Percentiles rank a stretch among this genome's conserved stretches.
Evolutionary conservation across 1,140 invertebrate genomes (phyloP).

Genomic region (Globodera ellingtonae): DNA sequence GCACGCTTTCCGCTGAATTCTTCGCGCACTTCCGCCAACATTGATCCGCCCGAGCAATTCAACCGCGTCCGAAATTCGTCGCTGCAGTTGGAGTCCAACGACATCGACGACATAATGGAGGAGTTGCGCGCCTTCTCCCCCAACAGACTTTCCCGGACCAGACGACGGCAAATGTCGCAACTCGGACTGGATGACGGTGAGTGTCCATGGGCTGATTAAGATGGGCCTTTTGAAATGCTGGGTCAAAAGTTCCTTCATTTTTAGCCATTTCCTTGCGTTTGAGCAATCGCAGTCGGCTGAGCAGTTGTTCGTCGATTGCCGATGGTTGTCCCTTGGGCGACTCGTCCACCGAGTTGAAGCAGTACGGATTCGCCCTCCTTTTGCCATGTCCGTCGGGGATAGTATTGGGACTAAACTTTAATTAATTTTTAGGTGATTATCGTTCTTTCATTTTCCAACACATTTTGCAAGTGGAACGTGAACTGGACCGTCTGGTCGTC

Average conservation of each 20-base stretch:
- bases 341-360: constrained; percentile 27
- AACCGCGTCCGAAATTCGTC: constrained; percentile 46
- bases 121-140: constrained; percentile 46
- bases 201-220: neutral
- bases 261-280: constrained; percentile 28
- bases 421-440: constrained; percentile 10
- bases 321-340: constrained; percentile 26
- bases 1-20: constrained; percentile 2
- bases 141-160: constrained; percentile 36
- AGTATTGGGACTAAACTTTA: neutral
- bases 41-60: constrained; percentile 42
- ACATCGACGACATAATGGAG: constrained; percentile 34
- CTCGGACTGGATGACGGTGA: constrained; percentile 41
- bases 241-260: neutral
- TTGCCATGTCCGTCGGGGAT: constrained; percentile 14
- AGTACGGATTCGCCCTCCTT: constrained; percentile 44
- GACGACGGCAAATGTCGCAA: constrained; percentile 44
- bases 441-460: constrained; percentile 47
- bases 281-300: constrained; percentile 31
- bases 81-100: constrained; percentile 36
- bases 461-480: constrained; percentile 47
- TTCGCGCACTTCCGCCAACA: constrained; percentile 16
- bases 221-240: neutral
- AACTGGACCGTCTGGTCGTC: constrained; percentile 31
- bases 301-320: constrained; percentile 34